Conservation (phyloP, 2,797 vertebrate species). For the Salarias fasciatus region DNA sequence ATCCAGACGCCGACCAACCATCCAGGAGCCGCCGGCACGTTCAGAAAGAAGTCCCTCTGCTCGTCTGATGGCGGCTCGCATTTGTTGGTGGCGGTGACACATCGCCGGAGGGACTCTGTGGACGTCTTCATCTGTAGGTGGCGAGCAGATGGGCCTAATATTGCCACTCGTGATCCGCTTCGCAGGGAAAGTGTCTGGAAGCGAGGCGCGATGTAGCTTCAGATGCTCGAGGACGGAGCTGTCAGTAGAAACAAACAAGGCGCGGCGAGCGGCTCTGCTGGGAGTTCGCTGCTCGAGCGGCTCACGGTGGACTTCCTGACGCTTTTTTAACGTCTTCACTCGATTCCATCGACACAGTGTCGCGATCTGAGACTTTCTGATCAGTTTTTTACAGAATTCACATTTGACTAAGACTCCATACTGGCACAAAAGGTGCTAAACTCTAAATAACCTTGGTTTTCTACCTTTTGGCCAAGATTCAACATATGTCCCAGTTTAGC, state of each 20-base stretch:
- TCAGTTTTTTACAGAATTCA: too few species aligned
- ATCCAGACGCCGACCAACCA: constrained; percentile 18
- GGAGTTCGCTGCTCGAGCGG: not conserved
- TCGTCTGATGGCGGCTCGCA: constrained; percentile 1
- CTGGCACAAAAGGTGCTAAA: too few species aligned
- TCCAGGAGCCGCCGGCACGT: not conserved
- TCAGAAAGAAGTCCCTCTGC: too few species aligned
- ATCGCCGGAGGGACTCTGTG: constrained; percentile 5
- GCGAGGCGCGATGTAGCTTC: not conserved
- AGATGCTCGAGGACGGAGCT: not conserved
- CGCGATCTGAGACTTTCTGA: too few species aligned
- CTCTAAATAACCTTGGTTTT: too few species aligned
- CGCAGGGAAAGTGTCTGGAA: not conserved
- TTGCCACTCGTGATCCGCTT: constrained; percentile 24
- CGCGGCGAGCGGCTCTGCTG: not conserved
- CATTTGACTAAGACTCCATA: too few species aligned
- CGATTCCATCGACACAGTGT: too few species aligned
- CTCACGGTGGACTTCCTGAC: not conserved
- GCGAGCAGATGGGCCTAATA: constrained; percentile 24
- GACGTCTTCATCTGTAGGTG: constrained; percentile 1
- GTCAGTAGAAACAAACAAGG: constrained; percentile 3
- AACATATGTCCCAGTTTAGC: too few species aligned
- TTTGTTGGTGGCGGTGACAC: constrained; percentile 3
- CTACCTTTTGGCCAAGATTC: too few species aligned
- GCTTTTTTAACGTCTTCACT: not conserved